Base-by-base conservation (phyloP, 2,888 invertebrate genomes). In the Trichopria drosophilae region DNA sequence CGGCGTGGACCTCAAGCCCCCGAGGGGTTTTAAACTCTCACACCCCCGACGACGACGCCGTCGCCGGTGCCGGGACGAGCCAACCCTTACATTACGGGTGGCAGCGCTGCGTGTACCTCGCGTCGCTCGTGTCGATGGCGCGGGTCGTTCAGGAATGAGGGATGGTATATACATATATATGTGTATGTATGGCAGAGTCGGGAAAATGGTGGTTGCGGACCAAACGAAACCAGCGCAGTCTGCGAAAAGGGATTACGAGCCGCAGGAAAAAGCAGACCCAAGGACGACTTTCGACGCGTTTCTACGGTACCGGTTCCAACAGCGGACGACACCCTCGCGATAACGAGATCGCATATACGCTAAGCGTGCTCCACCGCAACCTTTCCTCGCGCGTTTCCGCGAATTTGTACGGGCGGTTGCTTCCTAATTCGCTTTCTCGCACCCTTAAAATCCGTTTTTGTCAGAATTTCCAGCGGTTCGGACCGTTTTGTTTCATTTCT, bases 1-100 rank as follows among this genome's bases (percentile, higher is more conserved):
- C 69, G 69, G 68, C 62, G 69, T 66, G 69, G 70, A 69, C 71
- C 73, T 72, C 71, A 69, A 73, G 68, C 71, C 72, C 71, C 72
- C 71, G 71, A 72, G 61, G 65, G 74, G 65, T 73, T 73, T 75
- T 72, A 72, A 73, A 74, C 71, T 69, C 70, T 62, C 68, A 66
- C 60, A 64, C 64, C 65, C 67, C 42, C 51, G 60, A n/a, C n/a
- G n/a, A n/a, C n/a, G n/a, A n/a, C n/a, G n/a, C 66, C 54, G 57
- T 65, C 63, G 62, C 62, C 56, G 59, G 66, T 61, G 63, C 61
- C 23, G 51, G 51, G 55, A 55, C 51, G 49, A 58, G 62, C 65
- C 71, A 72, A 73, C 73, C 73, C 74, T 73, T 73, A 73, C 72
- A 72, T 73, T 74, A 71, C 72, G 66, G 63, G 64, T 62, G 67